Conservation (phyloP, 2,797 vertebrate genomes). For the Gymnoscopelus braueri region DNA sequence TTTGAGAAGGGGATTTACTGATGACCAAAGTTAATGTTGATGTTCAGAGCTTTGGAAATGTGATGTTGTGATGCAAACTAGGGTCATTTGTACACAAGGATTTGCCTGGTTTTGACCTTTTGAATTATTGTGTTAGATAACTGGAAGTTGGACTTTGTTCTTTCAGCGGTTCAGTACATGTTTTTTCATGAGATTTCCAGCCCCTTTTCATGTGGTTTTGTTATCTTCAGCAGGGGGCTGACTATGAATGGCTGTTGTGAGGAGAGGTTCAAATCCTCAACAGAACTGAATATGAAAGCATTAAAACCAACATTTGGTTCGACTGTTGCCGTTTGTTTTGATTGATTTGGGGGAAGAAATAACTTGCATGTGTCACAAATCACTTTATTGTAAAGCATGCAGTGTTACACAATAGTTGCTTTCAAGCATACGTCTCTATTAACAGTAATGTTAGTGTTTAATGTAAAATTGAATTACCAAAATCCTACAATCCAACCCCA, state of each 20-base stretch:
- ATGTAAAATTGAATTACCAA: too few species aligned
- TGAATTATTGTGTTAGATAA: slow-evolving; percentile 69
- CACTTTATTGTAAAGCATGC: slow-evolving; percentile 24
- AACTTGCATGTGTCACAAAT: neutral
- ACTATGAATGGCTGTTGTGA: slow-evolving; percentile 67
- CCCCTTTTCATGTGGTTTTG: slow-evolving; percentile 55
- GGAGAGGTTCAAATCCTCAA: slow-evolving; percentile 53
- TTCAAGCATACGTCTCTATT: neutral
- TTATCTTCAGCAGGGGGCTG: slow-evolving; percentile 49
- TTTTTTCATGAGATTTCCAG: slow-evolving; percentile 67
- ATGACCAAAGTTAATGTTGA: slow-evolving; percentile 68
- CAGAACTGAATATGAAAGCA: slow-evolving; percentile 70
- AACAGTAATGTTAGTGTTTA: neutral
- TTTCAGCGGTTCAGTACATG: slow-evolving; percentile 69
- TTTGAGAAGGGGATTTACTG: slow-evolving; percentile 53
- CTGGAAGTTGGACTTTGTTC: slow-evolving; percentile 67
- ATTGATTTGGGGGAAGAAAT: slow-evolving; percentile 5
- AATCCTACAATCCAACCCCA: too few species aligned
- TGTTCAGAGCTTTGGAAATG: slow-evolving; percentile 41
- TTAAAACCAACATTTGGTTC: slow-evolving; percentile 72
- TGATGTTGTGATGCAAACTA: slow-evolving; percentile 30
- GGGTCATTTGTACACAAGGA: slow-evolving; percentile 46
- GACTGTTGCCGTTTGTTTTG: slow-evolving; percentile 30
- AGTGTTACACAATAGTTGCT: slow-evolving; percentile 17
- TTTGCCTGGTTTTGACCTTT: slow-evolving; percentile 49